Conservation (phyloP, 2,113 vertebrate genomes). For the Cebus imitator region DNA sequence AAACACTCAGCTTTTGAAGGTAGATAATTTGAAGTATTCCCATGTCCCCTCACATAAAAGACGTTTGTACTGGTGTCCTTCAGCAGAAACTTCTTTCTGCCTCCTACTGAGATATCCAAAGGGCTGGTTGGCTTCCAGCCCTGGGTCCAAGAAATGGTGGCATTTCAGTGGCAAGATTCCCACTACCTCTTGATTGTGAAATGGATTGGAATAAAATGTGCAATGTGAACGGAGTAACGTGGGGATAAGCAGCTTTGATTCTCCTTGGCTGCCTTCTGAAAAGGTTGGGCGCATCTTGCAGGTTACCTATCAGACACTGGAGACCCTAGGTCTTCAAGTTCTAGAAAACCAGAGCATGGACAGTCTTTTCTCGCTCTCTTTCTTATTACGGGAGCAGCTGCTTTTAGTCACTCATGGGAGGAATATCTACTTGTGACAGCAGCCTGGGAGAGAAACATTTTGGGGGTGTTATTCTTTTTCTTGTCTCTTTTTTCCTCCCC, state of each 20-base stretch:
- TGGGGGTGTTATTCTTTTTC: not conserved
- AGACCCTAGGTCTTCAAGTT: not conserved
- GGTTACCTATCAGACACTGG: not conserved
- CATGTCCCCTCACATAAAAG: conserved; percentile 76
- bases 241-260: not conserved
- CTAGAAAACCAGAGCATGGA: not conserved
- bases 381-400: not conserved
- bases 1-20: conserved; percentile 73
- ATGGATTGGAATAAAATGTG: not conserved
- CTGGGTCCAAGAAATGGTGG: conserved; percentile 58
- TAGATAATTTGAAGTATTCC: conserved; percentile 79
- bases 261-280: not conserved
- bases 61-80: conserved; percentile 74
- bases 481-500: not conserved
- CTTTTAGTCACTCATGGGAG: not conserved
- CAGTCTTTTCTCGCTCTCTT: not conserved
- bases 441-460: not conserved
- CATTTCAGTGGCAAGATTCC: conserved; percentile 68
- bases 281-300: not conserved
- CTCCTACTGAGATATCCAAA: conserved; percentile 76
- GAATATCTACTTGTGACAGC: not conserved
- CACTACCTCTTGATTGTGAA: conserved; percentile 55
- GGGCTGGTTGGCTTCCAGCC: conserved; percentile 65
- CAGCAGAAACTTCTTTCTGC: conserved; percentile 71
- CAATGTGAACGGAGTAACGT: not conserved